These are phyloP conservation scores for Numenius arquata DNA, from an alignment of 2,113 vertebrate species.

Conservation along the genomic window DNA sequence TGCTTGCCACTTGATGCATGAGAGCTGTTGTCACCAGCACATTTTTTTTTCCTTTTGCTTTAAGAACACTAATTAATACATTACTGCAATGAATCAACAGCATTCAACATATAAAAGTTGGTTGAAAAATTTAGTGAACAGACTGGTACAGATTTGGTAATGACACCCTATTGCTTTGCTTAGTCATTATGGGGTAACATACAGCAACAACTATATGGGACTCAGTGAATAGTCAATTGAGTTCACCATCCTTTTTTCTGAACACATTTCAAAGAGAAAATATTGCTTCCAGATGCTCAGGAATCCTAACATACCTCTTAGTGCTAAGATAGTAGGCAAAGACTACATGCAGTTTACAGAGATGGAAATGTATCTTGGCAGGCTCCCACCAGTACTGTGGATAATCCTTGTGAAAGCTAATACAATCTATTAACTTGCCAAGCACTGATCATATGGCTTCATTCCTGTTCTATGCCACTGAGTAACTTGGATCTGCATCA, in stretches of 20 bases:
- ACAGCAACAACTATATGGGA: background rate
- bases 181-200: background rate
- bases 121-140: constrained; percentile 22
- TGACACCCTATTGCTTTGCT: background rate
- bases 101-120: background rate
- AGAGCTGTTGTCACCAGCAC: background rate
- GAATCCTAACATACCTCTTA: background rate
- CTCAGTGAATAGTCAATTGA: background rate
- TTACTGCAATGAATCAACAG: constrained; percentile 11
- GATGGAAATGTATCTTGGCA: background rate
- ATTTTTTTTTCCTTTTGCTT: background rate
- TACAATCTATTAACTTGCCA: background rate
- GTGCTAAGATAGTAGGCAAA: background rate
- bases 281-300: background rate
- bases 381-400: background rate
- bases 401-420: background rate
- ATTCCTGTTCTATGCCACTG: background rate
- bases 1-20: constrained; percentile 38
- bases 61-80: constrained; percentile 59
- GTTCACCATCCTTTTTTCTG: background rate
- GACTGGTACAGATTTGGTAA: background rate
- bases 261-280: background rate
- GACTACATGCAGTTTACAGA: background rate
- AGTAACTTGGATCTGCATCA: background rate
- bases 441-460: background rate